These are phyloP conservation scores for Lycaena phlaeas DNA, from an alignment of 2,888 invertebrate species.

Conservation along the genomic window DNA sequence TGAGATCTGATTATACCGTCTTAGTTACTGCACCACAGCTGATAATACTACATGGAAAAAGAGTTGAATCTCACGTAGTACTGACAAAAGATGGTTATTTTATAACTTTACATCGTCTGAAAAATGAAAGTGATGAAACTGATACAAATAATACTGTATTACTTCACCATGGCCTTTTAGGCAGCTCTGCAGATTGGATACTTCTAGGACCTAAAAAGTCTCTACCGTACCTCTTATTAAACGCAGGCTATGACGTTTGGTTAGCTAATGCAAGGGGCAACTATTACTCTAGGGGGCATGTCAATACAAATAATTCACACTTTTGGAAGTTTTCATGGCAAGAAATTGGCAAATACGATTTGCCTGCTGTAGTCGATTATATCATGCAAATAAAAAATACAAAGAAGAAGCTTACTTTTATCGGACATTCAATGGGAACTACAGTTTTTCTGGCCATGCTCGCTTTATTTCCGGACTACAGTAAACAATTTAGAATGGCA, in stretches of 20 bases:
- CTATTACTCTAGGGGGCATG: constrained; percentile 44
- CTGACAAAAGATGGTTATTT: constrained; percentile 44
- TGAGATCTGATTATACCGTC: too few relatives aligned
- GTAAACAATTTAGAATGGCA: constrained; percentile 38
- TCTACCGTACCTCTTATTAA: constrained; percentile 61
- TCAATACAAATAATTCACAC: constrained; percentile 25
- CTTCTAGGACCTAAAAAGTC: constrained; percentile 42
- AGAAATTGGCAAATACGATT: constrained; percentile 47
- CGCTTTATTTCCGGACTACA: constrained; percentile 36
- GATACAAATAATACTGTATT: constrained; percentile 23
- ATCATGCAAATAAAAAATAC: constrained; percentile 32
- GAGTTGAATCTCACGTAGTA: constrained; percentile 39
- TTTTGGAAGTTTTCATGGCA: constrained; percentile 52
- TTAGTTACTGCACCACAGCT: constrained; percentile 40
- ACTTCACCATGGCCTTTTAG: constrained; percentile 49
- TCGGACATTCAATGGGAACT: constrained; percentile 56
- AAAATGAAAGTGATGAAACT: constrained; percentile 28
- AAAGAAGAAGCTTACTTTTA: constrained; percentile 33
- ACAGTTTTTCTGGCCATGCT: constrained; percentile 43
- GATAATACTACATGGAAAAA: constrained; percentile 36
- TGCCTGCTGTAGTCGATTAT: constrained; percentile 42
- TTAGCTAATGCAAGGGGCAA: constrained; percentile 63
- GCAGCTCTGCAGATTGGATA: constrained; percentile 56
- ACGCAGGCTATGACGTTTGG: constrained; percentile 75
- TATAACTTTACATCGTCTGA: constrained; percentile 41